Base-by-base conservation (phyloP, 1,140 invertebrate genomes). In the Cecropterus lyciades region DNA sequence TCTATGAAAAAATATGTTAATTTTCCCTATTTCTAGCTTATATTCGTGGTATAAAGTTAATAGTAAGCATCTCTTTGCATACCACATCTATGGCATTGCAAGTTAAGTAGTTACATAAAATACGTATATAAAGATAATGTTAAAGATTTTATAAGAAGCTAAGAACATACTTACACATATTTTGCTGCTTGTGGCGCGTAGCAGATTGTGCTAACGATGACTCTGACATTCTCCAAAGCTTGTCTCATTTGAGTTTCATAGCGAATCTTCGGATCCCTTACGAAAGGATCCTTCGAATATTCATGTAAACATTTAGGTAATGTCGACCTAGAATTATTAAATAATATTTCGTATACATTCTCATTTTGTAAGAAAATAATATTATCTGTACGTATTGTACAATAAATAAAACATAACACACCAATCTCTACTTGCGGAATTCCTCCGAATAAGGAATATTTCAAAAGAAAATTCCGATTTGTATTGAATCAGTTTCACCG, bases 381-480 rank as follows among this genome's bases (percentile, higher is more conserved):
- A 43, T 11, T 16, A 57, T 16, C n/a, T 24, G 62, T 13, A 49
- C 20, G 5, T 24, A 24, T 5, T n/a, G n/a, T n/a, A n/a, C n/a
- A n/a, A 17, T 10, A 9, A 33, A 20, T 9, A n/a, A 53, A 48
- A 27, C 37, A 42, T 10, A 57, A 70, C 56, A 70, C 71, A 90
- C 87, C 87, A 91, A 51, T 79, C 79, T 27, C 87, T 72, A 7
- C 65, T 75, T 20, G 74, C 73, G 4, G 87, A 91, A 64, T 79
- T 87, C 10, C 80, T 80, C 14, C 87, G 76, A 5, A 91, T 46
- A 1, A 91, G 45, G 30, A 83, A 84, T 10, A 82, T 78, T 10
- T 49, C 64, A 1, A 73, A 72, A 10, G 76, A 70, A n/a, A 91
- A 75, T 13, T 59, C 43, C 17, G 82, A 69, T 16, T 77, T 71